Evolutionary conservation across 2,797 vertebrate species (phyloP).

Genomic region (Triplophysa yarkandensis): DNA sequence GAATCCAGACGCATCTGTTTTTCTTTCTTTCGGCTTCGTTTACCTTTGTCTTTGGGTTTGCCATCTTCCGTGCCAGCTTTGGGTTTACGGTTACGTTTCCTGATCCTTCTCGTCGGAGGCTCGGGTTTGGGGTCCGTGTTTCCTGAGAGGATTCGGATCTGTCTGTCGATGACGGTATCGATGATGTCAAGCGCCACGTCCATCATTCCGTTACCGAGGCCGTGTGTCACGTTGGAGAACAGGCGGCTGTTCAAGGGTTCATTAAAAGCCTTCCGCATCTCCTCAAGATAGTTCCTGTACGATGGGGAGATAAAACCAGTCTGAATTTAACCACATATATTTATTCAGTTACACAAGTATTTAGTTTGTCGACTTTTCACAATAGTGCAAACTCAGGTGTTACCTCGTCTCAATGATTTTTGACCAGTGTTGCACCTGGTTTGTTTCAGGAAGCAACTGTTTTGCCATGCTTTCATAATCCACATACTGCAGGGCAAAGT

Average conservation of each 20-base stretch:
- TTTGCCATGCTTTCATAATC: slow-evolving; percentile 80
- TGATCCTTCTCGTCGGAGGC: slow-evolving; percentile 63
- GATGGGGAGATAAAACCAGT: not conserved
- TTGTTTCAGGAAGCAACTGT: slow-evolving; percentile 77
- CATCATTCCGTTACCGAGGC: slow-evolving; percentile 78
- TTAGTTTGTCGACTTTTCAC: not conserved
- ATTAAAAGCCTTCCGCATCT: slow-evolving; percentile 77
- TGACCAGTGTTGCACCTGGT: slow-evolving; percentile 83
- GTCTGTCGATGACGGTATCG: slow-evolving; percentile 74
- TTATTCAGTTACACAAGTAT: not conserved
- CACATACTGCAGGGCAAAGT: slow-evolving; percentile 79
- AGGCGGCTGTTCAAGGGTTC: slow-evolving; percentile 72
- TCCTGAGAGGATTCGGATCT: slow-evolving; percentile 79
- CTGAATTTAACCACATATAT: not conserved
- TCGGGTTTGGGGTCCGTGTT: slow-evolving; percentile 71
- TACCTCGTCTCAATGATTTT: slow-evolving; percentile 84
- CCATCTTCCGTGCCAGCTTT: slow-evolving; percentile 52
- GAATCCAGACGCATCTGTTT: slow-evolving; percentile 66
- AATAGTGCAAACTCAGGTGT: too few relatives aligned
- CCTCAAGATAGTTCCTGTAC: slow-evolving; percentile 78
- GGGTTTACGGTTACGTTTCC: slow-evolving; percentile 73
- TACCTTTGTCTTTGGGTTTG: slow-evolving; percentile 64
- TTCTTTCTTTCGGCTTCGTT: slow-evolving; percentile 66
- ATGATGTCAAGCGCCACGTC: slow-evolving; percentile 77
- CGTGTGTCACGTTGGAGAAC: slow-evolving; percentile 78